These are phyloP conservation scores for Micoletzkya japonica DNA, from an alignment of 2,888 invertebrate species.

Conservation along the genomic window DNA sequence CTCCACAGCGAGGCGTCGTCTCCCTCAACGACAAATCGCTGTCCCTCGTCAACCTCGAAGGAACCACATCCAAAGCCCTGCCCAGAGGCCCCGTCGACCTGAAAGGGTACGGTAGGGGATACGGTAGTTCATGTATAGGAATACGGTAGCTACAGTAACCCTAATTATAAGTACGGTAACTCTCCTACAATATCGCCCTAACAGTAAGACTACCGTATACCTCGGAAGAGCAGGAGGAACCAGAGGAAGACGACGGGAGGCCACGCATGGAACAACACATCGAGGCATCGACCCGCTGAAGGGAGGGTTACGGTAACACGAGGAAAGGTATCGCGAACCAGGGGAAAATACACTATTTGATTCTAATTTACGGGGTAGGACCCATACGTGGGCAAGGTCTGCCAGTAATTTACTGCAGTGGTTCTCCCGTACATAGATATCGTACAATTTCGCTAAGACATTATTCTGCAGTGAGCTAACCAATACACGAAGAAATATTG, in stretches of 20 bases:
- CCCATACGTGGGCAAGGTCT: too few relatives aligned
- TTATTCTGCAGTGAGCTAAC: too few relatives aligned
- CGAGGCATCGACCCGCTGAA: conserved; percentile 9
- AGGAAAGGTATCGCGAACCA: too few relatives aligned
- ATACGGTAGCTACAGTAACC: background rate
- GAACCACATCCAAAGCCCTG: conserved; percentile 14
- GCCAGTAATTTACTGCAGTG: too few relatives aligned
- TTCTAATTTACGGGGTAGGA: too few relatives aligned
- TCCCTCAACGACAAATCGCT: conserved; percentile 2
- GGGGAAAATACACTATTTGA: too few relatives aligned
- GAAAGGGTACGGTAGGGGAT: background rate
- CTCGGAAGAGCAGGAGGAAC: conserved; percentile 10
- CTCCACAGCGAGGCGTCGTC: conserved; percentile 16
- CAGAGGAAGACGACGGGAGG: conserved; percentile 25
- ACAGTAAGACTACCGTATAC: background rate
- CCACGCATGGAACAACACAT: conserved; percentile 23
- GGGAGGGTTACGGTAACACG: background rate
- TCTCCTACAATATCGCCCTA: too few relatives aligned
- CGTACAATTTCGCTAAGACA: too few relatives aligned
- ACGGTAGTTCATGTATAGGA: background rate
- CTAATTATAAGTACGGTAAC: background rate
- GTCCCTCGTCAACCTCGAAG: background rate
- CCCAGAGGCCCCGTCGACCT: conserved; percentile 8
- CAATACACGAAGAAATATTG: too few relatives aligned
- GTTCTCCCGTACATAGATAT: too few relatives aligned